Conservation (phyloP, 2,113 vertebrate species). For the Condylura cristata region DNA sequence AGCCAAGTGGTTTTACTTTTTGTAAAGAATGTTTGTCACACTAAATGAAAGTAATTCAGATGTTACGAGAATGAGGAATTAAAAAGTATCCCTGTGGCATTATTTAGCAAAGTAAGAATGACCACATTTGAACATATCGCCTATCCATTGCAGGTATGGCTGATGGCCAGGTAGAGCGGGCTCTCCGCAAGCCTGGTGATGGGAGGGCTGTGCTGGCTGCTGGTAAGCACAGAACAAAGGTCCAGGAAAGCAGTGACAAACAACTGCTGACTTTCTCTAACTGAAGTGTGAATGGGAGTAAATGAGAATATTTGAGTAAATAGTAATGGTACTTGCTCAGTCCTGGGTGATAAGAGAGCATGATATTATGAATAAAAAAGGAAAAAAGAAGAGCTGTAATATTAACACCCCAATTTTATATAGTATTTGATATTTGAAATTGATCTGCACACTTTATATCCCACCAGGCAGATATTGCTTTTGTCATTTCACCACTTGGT, state of each 20-base stretch:
- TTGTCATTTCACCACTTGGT: not conserved
- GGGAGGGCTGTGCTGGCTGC: not conserved
- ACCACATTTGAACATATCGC: rapidly evolving
- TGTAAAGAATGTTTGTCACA: not conserved
- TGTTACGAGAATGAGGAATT: not conserved
- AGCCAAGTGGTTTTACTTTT: not conserved
- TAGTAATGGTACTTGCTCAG: not conserved
- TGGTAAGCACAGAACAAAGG: not conserved
- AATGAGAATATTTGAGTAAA: not conserved
- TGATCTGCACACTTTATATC: not conserved
- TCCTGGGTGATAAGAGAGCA: not conserved
- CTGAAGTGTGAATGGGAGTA: not conserved
- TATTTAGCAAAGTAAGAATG: not conserved
- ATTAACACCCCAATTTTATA: not conserved
- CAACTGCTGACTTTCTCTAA: not conserved
- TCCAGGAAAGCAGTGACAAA: not conserved
- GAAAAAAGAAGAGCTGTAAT: not conserved
- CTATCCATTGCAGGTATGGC: not conserved
- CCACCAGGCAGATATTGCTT: not conserved
- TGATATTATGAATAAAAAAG: not conserved
- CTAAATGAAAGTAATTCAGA: not conserved
- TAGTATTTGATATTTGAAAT: not conserved
- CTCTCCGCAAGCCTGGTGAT: rapidly evolving
- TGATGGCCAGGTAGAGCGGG: not conserved
- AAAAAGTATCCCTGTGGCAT: not conserved